A percentile compares a stretch with the other conserved stretches of the same genome.
These are phyloP conservation scores for Pantala flavescens DNA, from an alignment of 1,140 invertebrate genomes.

Conservation along the genomic window DNA sequence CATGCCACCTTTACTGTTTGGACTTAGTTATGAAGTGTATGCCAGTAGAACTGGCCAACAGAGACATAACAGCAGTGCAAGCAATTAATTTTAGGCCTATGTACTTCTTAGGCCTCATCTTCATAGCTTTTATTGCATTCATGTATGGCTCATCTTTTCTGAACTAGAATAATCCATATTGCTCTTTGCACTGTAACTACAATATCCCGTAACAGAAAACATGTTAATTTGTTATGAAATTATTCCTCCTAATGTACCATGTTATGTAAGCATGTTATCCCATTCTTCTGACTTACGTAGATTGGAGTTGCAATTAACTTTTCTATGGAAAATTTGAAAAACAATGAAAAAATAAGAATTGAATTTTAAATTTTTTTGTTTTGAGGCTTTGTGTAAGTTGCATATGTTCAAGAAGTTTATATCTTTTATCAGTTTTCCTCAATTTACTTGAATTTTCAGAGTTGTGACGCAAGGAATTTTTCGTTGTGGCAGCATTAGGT, in stretches of 20 bases:
- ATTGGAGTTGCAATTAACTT: slow-evolving; percentile 7
- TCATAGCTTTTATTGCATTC: background rate
- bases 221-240: background rate
- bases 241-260: background rate
- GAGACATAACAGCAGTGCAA: slow-evolving; percentile 5
- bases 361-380: background rate
- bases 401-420: background rate
- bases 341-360: background rate
- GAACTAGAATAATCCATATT: background rate
- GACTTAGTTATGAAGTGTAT: background rate
- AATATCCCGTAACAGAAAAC: background rate
- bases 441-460: background rate
- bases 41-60: background rate
- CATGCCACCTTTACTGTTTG: background rate
- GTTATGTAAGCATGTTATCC: slow-evolving; percentile 3
- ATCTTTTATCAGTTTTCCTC: background rate
- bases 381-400: background rate
- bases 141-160: slow-evolving; percentile 3
- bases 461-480: background rate
- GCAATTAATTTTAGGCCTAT: slow-evolving; percentile 1
- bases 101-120: background rate
- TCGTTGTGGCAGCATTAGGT: background rate
- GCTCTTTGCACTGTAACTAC: background rate
- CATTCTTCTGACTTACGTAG: background rate
- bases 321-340: background rate